phyloP scores from a whole-genome alignment of 2,888 invertebrate genomes.

The Acanthosoma haemorrhoidale region DNA sequence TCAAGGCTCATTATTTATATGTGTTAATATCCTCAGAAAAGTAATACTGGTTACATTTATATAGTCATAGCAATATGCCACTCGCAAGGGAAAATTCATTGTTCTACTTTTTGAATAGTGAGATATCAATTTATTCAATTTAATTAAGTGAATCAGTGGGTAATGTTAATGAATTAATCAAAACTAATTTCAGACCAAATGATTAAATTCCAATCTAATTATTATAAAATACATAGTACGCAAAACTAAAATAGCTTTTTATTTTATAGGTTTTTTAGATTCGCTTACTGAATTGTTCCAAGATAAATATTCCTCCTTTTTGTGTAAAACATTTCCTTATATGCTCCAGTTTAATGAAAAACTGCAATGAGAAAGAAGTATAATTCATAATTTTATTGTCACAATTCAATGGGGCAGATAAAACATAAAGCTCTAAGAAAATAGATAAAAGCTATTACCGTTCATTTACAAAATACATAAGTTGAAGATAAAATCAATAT shows the following conservation, averaged over 20 bases:
- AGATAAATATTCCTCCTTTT: constrained; percentile 97
- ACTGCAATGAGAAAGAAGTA: constrained; percentile 66
- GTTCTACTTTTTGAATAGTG: too few relatives aligned
- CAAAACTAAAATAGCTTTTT: neutral
- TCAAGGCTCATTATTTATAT: too few relatives aligned
- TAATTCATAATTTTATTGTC: neutral
- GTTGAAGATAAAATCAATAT: constrained; percentile 23
- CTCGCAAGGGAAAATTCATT: too few relatives aligned
- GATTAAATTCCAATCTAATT: too few relatives aligned
- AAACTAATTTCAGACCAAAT: too few relatives aligned
- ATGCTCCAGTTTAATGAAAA: constrained; percentile 97
- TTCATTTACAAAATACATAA: constrained; percentile 15
- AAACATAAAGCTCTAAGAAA: neutral
- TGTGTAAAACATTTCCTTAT: constrained; percentile 99
- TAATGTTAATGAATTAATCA: too few relatives aligned
- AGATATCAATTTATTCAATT: too few relatives aligned
- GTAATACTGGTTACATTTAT: too few relatives aligned
- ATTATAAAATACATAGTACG: neutral
- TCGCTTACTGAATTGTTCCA: constrained; percentile 99
- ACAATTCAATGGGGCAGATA: neutral
- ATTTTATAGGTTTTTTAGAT: neutral
- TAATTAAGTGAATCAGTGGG: too few relatives aligned
- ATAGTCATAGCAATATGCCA: too few relatives aligned
- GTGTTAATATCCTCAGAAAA: too few relatives aligned
- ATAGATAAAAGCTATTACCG: constrained; percentile 18